Percentiles rank a stretch among this genome's conserved stretches.
Conservation (phyloP, 2,113 vertebrate species). For the Thinocorus orbignyianus region DNA sequence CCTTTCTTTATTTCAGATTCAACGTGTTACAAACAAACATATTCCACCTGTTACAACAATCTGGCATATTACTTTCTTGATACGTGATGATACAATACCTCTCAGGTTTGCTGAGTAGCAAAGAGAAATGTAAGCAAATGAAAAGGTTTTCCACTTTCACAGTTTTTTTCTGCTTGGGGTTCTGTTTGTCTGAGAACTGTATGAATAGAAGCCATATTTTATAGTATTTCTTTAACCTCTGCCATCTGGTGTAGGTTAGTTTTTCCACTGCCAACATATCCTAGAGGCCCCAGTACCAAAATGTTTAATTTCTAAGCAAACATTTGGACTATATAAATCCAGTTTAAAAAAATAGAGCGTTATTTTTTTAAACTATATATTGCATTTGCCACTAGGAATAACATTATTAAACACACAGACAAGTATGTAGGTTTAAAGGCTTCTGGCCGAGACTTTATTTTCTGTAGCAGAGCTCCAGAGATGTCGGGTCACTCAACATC, state of each 20-base stretch:
- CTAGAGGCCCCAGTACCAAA: conserved; percentile 60
- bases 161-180: conserved; percentile 71
- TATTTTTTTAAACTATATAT: conserved; percentile 48
- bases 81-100: conserved; percentile 77
- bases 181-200: conserved; percentile 74
- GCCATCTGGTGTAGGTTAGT: conserved; percentile 76
- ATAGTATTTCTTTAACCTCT: conserved; percentile 77
- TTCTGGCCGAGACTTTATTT: neutral
- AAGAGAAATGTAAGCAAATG: conserved; percentile 77
- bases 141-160: conserved; percentile 76
- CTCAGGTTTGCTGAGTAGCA: conserved; percentile 76
- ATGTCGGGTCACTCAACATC: neutral
- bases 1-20: conserved; percentile 70
- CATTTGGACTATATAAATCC: conserved; percentile 65
- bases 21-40: conserved; percentile 75
- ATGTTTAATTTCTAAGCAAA: conserved; percentile 68
- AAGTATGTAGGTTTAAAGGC: conserved; percentile 20
- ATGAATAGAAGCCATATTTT: conserved; percentile 77
- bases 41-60: conserved; percentile 77
- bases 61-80: conserved; percentile 77
- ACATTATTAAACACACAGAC: conserved; percentile 28
- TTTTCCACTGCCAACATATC: conserved; percentile 73
- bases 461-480: neutral
- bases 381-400: conserved; percentile 5
- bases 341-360: conserved; percentile 30